These are phyloP conservation scores for Epinotia bilunana DNA, from an alignment of 2,888 invertebrate species.

Conservation along the genomic window DNA sequence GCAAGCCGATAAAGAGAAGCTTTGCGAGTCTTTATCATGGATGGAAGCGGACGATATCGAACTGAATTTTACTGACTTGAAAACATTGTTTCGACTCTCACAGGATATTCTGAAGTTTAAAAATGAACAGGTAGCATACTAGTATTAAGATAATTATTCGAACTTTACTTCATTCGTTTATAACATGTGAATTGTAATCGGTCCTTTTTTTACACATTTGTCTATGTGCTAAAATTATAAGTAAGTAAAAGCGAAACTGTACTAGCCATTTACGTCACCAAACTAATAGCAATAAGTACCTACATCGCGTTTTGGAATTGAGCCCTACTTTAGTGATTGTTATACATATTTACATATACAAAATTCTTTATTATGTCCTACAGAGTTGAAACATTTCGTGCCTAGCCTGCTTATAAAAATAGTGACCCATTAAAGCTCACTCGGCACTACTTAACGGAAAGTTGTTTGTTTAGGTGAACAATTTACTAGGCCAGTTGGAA, in stretches of 20 bases:
- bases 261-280: not conserved
- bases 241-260: too few species aligned
- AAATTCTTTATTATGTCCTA: too few species aligned
- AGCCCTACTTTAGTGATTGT: too few species aligned
- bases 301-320: too few species aligned
- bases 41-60: conserved; percentile 85
- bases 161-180: not conserved
- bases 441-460: conserved; percentile 10
- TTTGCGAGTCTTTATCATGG: conserved; percentile 86
- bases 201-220: too few species aligned
- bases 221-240: too few species aligned
- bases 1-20: conserved; percentile 86
- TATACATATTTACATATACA: too few species aligned
- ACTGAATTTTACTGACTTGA: conserved; percentile 82
- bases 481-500: conserved; percentile 68
- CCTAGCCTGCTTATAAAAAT: too few species aligned
- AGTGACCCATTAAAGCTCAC: too few species aligned
- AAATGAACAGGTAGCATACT: conserved; percentile 86
- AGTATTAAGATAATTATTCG: not conserved
- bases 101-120: conserved; percentile 88
- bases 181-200: not conserved
- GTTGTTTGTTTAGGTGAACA: conserved; percentile 64
- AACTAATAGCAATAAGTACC: too few species aligned
- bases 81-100: conserved; percentile 84
- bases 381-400: too few species aligned